These are phyloP conservation scores for Xyrauchen texanus DNA, from an alignment of 2,113 vertebrate genomes.

Conservation along the genomic window DNA sequence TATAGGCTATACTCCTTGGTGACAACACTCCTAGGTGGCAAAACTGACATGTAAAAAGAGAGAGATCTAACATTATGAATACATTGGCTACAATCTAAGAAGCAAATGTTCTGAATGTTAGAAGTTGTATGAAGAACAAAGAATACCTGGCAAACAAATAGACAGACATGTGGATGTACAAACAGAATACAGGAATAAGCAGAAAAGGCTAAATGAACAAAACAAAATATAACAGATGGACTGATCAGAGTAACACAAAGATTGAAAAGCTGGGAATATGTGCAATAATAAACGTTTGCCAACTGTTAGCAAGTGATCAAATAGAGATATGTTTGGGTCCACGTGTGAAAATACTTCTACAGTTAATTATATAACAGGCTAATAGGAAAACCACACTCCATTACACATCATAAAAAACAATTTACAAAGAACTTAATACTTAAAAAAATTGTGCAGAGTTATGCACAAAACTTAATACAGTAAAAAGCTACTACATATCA, in stretches of 20 bases:
- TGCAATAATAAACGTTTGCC: neutral
- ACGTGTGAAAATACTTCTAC: too few relatives aligned
- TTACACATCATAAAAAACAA: too few relatives aligned
- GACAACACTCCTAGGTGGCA: neutral
- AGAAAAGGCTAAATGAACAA: neutral
- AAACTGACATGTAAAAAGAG: neutral
- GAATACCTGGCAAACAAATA: neutral
- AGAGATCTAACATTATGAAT: neutral
- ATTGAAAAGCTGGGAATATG: constrained; percentile 2
- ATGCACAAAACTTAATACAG: too few relatives aligned
- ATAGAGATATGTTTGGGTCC: too few relatives aligned
- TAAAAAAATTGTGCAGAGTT: too few relatives aligned
- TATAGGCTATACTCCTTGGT: neutral
- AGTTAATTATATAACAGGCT: too few relatives aligned
- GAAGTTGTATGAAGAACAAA: neutral
- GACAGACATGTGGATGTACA: neutral
- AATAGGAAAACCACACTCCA: too few relatives aligned
- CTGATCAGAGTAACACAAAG: neutral
- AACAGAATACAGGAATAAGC: neutral
- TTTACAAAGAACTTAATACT: too few relatives aligned
- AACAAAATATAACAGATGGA: neutral
- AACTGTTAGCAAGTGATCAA: neutral
- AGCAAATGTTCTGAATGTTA: neutral
- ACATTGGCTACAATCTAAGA: neutral
- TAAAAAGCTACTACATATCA: too few relatives aligned